phyloP scores from a whole-genome alignment of 2,888 invertebrate species.

The Buathra laborator region DNA sequence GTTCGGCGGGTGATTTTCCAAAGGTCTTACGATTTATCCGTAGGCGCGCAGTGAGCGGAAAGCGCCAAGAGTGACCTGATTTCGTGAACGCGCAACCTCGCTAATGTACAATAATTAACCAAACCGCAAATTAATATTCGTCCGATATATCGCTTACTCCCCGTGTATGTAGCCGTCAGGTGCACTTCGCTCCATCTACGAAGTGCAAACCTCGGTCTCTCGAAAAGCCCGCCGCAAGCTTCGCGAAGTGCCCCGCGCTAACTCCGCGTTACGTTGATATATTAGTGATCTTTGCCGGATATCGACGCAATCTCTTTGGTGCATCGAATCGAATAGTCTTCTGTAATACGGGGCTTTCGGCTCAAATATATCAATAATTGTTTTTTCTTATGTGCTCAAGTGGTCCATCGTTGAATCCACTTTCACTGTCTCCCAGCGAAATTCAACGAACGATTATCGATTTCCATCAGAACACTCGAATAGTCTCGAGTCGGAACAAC shows the following conservation, averaged over 20 bases:
- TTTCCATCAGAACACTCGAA: constrained; percentile 23
- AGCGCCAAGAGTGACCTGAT: constrained; percentile 8
- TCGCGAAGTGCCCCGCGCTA: background rate
- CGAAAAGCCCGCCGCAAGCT: background rate
- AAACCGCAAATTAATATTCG: constrained; percentile 43
- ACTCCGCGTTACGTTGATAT: background rate
- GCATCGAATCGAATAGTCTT: background rate
- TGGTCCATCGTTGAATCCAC: background rate
- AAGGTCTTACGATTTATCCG: background rate
- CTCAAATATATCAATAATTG: background rate
- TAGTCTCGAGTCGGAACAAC: constrained; percentile 10
- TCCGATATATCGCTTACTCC: background rate
- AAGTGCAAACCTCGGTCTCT: background rate
- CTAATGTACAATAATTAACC: constrained; percentile 1
- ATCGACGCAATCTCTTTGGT: background rate
- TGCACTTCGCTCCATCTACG: background rate
- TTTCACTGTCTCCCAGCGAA: background rate
- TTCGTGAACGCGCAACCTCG: background rate
- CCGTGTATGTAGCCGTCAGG: background rate
- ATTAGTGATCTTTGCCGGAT: background rate
- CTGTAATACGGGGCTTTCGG: background rate
- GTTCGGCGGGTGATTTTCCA: background rate
- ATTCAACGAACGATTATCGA: constrained; percentile 47
- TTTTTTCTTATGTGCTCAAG: background rate
- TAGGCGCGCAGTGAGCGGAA: background rate